Base-by-base conservation (phyloP, 2,113 vertebrate species). In the Cebidichthys violaceus region DNA sequence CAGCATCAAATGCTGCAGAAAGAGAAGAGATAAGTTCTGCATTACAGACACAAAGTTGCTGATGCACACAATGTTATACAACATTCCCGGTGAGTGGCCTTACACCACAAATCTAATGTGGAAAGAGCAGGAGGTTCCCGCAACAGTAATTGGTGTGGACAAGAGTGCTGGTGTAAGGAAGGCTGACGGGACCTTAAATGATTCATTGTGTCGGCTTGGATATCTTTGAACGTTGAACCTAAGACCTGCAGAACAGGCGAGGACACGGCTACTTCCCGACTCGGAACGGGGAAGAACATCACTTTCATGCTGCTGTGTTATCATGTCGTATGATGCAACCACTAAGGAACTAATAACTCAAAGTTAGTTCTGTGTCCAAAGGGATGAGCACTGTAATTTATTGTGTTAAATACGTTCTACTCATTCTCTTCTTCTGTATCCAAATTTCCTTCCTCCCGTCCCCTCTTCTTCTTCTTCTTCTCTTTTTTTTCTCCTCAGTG, bases 401-500 rank as follows among this genome's bases (percentile, higher is more conserved):
- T 79, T 61, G 20, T 29, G 0, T 68, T 69, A 11, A 47, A 37
- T 66, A 4, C 22, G 20, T 59, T 69, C 6, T 79, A 10, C 64
- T 81, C 27, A 45, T 61, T 82, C 52, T 78, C 33, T 45, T 80
- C 6, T 37, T 83, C 50, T 82, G 8, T 54, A 29, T 85, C 45
- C 76, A 55, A 52, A 64, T 76, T 17, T 81, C 41, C 84, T 35
- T 61, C 68, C n/a, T 77, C 67, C 35, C 45, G 9, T 11, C 17
- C 50, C 67, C 8, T 68, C 61, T 70, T 39, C n/a, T 57, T 45
- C 9, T 67, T 68, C 61, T 70, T 39, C n/a, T 57, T 45, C 9
- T 67, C 4, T 86, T 82, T 83, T 64, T 77, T 92, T 59, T 31
- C 33, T n/a, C 90, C 87, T 90, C 77, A 98, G 97, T 93, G 92